Base-by-base conservation (phyloP, 2,797 vertebrate genomes). In the Galagoides demidoff region DNA sequence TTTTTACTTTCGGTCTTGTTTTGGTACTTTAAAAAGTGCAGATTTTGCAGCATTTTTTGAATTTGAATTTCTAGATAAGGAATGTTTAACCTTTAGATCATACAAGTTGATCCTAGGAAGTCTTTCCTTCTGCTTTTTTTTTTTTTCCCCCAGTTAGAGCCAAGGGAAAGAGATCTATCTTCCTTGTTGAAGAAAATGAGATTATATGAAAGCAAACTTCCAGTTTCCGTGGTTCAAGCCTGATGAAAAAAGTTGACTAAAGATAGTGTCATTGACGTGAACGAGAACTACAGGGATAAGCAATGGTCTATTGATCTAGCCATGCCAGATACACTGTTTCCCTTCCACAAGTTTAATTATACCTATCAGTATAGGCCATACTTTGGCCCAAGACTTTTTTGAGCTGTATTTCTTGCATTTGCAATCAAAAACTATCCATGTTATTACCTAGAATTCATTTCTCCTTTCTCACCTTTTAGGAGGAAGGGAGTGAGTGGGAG, bases 371-470 rank as follows among this genome's bases (percentile, higher is more conserved):
- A 68, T 52, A 74, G 43, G 22, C 3, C 11, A 39, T 14, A 25
- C 31, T 39, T 88, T 77, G 29, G 2, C 2, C 12, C 57, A 81
- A 91, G 55, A 31, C 57, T 85, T 14, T 68, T 68, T 20, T 77
- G 66, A 77, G 59, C 39, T 89, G 82, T 10, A 91, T 70, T 94
- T 95, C 43, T 91, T 37, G 77, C 43, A 68, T 25, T 61, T 94
- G 20, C 25, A 29, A 81, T 29, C 14, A 82, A 87, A 84, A 92
- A 31, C 70, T 2, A 52, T 85, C 27, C 5, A 29, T 16, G 49
- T 0, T 55, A 23, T 22, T 59, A 22, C 19, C 20, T 0, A 61
- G 25, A 90, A 85, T 89, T 85, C 1, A 63, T 52, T 92, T 89
- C 25, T 85, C 3, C 5, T 57, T 71, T 94, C 22, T 81, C 3